These are phyloP conservation scores for Spatulosminthurus flaviceps DNA, from an alignment of 2,888 invertebrate genomes.

Conservation along the genomic window DNA sequence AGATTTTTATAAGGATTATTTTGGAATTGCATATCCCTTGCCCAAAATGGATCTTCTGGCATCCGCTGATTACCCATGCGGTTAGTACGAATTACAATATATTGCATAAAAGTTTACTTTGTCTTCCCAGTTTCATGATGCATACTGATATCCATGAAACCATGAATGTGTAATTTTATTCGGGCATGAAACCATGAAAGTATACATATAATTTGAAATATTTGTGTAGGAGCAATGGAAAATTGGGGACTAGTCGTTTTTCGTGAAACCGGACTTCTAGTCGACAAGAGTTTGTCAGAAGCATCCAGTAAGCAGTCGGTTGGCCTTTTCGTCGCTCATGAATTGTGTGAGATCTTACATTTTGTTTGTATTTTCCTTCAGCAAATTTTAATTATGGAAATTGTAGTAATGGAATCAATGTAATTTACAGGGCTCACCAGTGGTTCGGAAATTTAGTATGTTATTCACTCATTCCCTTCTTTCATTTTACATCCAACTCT, in stretches of 20 bases:
- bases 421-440: slow-evolving; percentile 67
- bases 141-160: too few relatives aligned
- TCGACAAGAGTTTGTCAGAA: slow-evolving; percentile 69
- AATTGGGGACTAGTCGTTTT: slow-evolving; percentile 73
- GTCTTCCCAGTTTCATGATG: too few relatives aligned
- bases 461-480: slow-evolving; percentile 67
- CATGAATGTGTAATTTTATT: too few relatives aligned
- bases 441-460: slow-evolving; percentile 73
- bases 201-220: too few relatives aligned
- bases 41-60: slow-evolving; percentile 97
- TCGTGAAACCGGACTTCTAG: slow-evolving; percentile 69
- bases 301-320: slow-evolving; percentile 66
- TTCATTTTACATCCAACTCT: too few relatives aligned
- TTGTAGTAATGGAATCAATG: slow-evolving; percentile 64
- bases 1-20: slow-evolving; percentile 94
- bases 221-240: slow-evolving; percentile 73
- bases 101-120: too few relatives aligned
- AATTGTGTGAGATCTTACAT: slow-evolving; percentile 63
- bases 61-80: slow-evolving; percentile 92
- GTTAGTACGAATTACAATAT: slow-evolving; percentile 64
- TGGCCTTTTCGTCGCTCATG: slow-evolving; percentile 69
- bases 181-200: too few relatives aligned
- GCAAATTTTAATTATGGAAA: slow-evolving; percentile 56
- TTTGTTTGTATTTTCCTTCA: slow-evolving; percentile 63
- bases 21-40: slow-evolving; percentile 91